Conservation (phyloP, 2,113 vertebrate species). For the Psittacus erithacus region DNA sequence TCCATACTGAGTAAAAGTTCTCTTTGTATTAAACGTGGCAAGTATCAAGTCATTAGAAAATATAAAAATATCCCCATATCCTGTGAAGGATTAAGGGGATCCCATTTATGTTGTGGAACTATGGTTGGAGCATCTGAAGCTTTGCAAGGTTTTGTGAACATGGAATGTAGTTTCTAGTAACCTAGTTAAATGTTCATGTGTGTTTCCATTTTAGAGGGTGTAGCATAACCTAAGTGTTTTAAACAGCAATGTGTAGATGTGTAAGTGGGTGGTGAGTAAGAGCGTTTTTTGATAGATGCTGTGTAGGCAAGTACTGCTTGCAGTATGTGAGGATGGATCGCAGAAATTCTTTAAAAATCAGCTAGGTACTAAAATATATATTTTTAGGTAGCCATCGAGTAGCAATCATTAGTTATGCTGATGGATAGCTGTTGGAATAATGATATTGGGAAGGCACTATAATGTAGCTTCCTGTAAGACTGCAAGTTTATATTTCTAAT, state of each 20-base stretch:
- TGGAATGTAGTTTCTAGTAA: background rate
- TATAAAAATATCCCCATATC: background rate
- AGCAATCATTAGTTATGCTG: background rate
- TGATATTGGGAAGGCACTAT: background rate
- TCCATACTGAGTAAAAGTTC: background rate
- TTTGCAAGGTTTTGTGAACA: background rate
- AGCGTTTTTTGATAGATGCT: background rate
- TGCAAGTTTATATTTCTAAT: background rate
- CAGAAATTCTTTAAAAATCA: background rate
- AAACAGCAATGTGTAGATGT: background rate
- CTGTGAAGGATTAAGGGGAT: background rate
- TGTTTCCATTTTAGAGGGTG: background rate
- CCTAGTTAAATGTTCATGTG: background rate
- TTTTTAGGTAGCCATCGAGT: background rate
- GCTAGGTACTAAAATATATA: background rate
- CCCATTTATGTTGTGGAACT: background rate
- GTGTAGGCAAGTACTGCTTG: background rate
- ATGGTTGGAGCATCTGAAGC: background rate
- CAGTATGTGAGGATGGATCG: background rate
- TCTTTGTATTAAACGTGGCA: background rate
- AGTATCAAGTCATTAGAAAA: background rate
- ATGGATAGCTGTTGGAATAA: background rate
- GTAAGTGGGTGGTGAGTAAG: background rate
- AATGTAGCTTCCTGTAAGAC: background rate
- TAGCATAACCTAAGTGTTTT: background rate